Percentiles rank a stretch among this genome's conserved stretches.
phyloP scores from a whole-genome alignment of 2,888 invertebrate species.

The Nesidiocoris tenuis region DNA sequence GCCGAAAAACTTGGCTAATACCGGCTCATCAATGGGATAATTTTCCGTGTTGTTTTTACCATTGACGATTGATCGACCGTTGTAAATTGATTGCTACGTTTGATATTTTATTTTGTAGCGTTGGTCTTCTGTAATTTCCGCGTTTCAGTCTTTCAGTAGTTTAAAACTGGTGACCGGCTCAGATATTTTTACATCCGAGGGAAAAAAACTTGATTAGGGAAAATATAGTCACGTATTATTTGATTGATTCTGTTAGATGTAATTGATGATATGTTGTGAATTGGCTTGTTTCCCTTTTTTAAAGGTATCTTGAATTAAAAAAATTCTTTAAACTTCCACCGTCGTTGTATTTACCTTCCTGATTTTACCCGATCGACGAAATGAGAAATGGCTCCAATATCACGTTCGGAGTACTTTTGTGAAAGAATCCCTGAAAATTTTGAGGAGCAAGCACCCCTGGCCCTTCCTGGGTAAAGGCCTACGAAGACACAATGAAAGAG shows the following conservation, averaged over 20 bases:
- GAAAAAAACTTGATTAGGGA: not conserved
- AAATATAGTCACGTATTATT: not conserved
- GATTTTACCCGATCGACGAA: too few relatives aligned
- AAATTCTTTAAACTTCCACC: not conserved
- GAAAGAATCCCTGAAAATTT: too few relatives aligned
- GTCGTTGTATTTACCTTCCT: too few relatives aligned
- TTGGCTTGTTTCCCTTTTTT: not conserved
- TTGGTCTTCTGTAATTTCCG: conserved; percentile 17
- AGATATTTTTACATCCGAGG: conserved; percentile 25
- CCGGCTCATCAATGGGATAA: not conserved
- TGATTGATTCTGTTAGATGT: not conserved
- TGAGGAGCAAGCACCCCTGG: too few relatives aligned
- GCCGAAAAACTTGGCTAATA: too few relatives aligned
- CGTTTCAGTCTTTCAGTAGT: conserved; percentile 38
- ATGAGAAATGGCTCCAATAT: too few relatives aligned
- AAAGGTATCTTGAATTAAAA: not conserved
- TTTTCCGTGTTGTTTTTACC: not conserved
- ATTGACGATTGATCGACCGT: not conserved
- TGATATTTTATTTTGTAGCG: not conserved
- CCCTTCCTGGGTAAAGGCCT: too few relatives aligned
- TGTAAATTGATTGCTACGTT: not conserved
- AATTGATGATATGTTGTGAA: not conserved
- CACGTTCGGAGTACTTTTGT: too few relatives aligned
- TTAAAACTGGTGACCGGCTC: conserved; percentile 35
- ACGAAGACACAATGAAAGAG: too few relatives aligned